Conservation (phyloP, 2,888 invertebrate genomes). For the Allacma fusca region DNA sequence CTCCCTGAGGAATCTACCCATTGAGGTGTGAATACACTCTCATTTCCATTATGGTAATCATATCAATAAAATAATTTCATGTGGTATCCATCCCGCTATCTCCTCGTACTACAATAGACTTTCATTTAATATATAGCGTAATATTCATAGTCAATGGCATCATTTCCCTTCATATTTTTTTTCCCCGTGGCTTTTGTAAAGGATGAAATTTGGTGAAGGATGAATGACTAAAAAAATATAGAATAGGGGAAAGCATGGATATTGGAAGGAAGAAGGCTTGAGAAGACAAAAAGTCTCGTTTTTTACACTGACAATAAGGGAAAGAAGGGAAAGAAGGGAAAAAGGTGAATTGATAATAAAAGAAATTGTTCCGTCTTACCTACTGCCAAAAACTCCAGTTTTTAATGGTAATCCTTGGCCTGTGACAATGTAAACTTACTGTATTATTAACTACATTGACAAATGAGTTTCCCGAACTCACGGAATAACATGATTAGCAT, state of each 20-base stretch:
- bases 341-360: not conserved
- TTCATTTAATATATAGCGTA: conserved; percentile 1
- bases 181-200: too few species aligned
- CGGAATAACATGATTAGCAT: conserved; percentile 18
- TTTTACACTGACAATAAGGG: not conserved
- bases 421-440: conserved; percentile 20
- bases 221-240: too few species aligned
- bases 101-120: not conserved
- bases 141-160: not conserved
- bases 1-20: conserved; percentile 45
- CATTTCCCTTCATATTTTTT: not conserved
- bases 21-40: conserved; percentile 49
- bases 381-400: not conserved
- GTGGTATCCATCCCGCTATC: not conserved
- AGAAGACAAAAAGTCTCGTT: too few species aligned
- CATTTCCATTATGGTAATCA: conserved; percentile 47
- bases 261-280: too few species aligned
- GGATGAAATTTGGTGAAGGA: too few species aligned
- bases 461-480: conserved; percentile 23
- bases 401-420: not conserved
- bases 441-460: conserved; percentile 16
- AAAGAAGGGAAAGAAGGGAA: not conserved
- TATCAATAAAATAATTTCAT: conserved; percentile 46
- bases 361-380: not conserved
- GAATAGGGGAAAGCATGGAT: not conserved